These are phyloP conservation scores for Narcine bancroftii DNA, from an alignment of 2,113 vertebrate genomes.

Conservation along the genomic window DNA sequence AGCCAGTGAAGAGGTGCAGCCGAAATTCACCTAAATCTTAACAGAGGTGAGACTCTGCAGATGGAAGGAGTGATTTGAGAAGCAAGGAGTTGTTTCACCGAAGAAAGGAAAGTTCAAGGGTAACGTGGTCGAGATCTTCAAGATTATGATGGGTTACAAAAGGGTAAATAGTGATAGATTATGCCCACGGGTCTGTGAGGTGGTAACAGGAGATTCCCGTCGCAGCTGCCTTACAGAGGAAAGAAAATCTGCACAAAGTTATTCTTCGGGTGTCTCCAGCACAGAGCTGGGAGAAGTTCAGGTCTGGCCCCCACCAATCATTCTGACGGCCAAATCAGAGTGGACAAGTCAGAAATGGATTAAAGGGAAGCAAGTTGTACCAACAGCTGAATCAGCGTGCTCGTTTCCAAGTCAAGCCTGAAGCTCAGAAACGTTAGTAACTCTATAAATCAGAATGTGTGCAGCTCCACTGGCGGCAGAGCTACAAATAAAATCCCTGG, in stretches of 20 bases:
- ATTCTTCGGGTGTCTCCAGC: neutral
- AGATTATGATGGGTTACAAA: constrained; percentile 9
- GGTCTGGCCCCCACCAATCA: neutral
- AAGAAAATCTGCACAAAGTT: neutral
- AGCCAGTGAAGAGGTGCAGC: neutral
- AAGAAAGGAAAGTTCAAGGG: neutral
- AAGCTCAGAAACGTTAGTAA: neutral
- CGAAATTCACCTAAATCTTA: neutral
- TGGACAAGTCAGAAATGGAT: neutral
- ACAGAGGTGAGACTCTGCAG: neutral
- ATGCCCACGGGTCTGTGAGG: neutral
- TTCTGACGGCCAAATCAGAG: neutral
- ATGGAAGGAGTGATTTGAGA: neutral
- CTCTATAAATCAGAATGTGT: neutral
- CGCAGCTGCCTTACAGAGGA: neutral
- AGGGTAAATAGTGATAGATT: neutral
- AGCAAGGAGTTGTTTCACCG: neutral
- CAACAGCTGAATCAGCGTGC: neutral
- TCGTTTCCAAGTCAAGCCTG: neutral
- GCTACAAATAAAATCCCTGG: too few relatives aligned
- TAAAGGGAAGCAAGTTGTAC: neutral
- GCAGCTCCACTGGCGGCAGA: too few relatives aligned
- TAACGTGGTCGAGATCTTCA: neutral
- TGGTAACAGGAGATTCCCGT: neutral
- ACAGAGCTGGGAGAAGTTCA: neutral